Conservation (phyloP, 2,888 invertebrate species). For the Omphaloscelis lunosa region DNA sequence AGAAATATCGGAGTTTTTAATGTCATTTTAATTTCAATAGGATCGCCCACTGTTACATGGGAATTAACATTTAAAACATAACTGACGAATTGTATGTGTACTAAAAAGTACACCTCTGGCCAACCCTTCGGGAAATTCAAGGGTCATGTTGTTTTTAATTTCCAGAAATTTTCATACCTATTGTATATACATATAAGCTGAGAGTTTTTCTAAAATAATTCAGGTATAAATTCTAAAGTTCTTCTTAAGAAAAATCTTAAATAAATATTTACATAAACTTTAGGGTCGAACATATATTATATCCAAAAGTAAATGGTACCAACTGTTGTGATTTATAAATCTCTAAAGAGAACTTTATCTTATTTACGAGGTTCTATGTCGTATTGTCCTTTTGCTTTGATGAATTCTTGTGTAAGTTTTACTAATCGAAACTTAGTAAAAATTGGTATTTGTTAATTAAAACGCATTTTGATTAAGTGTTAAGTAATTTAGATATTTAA, state of each 20-base stretch:
- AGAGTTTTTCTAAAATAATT: background rate
- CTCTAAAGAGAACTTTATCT: conserved; percentile 39
- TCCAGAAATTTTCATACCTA: background rate
- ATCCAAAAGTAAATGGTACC: conserved; percentile 30
- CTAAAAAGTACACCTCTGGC: background rate
- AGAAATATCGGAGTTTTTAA: background rate
- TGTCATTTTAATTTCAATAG: background rate
- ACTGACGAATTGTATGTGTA: background rate
- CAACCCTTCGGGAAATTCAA: background rate
- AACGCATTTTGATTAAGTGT: background rate
- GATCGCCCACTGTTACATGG: background rate
- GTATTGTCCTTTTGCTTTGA: conserved; percentile 16
- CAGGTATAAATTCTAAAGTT: conserved; percentile 3
- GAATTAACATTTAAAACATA: too few species aligned
- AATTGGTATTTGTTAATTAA: background rate
- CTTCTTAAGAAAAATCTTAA: background rate
- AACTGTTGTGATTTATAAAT: conserved; percentile 56
- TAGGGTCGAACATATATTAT: background rate
- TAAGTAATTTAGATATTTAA: too few species aligned
- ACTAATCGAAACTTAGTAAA: background rate
- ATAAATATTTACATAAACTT: conserved; percentile 32
- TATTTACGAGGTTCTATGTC: conserved; percentile 17
- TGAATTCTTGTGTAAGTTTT: background rate
- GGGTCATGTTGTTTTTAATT: background rate
- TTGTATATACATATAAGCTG: background rate